Evolutionary conservation across 2,888 invertebrate species (phyloP).

Genomic region (Cephus rjabovi): DNA sequence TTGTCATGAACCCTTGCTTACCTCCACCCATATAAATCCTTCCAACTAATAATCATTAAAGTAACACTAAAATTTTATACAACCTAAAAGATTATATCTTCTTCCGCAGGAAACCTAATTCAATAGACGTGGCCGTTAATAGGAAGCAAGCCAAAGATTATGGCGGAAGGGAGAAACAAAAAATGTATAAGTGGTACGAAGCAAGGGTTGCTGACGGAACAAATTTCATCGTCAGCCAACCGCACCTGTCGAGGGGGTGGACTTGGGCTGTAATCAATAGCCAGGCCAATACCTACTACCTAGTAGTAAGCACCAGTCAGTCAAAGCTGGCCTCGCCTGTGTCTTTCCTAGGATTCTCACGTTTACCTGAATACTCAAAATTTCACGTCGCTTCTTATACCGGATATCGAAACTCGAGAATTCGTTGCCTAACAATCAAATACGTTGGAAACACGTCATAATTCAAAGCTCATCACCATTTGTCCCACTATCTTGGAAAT

Average conservation of each 20-base stretch:
- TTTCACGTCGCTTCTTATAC: background rate
- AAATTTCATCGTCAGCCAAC: constrained; percentile 41
- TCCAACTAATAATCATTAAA: background rate
- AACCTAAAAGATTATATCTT: background rate
- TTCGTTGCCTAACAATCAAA: background rate
- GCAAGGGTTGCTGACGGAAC: constrained; percentile 42
- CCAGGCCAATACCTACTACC: background rate
- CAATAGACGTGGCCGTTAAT: background rate
- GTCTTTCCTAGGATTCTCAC: background rate
- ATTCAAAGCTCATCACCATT: background rate
- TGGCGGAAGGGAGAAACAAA: background rate
- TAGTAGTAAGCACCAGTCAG: background rate
- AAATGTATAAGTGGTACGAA: background rate
- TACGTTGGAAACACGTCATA: background rate
- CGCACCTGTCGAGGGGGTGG: background rate
- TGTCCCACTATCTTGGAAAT: background rate
- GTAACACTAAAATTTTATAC: background rate
- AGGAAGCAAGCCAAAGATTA: background rate
- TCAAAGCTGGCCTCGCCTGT: background rate
- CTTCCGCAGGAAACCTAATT: background rate
- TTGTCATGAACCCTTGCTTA: background rate
- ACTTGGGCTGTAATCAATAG: background rate
- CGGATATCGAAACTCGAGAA: background rate
- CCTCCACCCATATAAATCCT: background rate
- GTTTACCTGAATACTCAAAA: background rate